phyloP scores from a whole-genome alignment of 2,888 invertebrate genomes.

The Rhingia campestris region DNA sequence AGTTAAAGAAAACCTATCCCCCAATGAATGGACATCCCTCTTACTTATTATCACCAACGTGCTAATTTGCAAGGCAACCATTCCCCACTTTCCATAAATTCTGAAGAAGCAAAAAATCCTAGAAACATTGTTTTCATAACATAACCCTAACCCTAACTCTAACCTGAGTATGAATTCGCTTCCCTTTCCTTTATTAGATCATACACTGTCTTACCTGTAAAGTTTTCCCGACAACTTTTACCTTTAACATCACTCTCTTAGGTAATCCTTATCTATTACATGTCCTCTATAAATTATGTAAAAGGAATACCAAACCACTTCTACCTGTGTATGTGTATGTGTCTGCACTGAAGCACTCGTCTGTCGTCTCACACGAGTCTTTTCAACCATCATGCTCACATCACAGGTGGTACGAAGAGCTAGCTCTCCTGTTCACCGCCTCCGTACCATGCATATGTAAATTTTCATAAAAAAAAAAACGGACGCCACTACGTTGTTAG shows the following conservation, averaged over 20 bases:
- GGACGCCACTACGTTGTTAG: neutral
- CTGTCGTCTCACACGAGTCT: neutral
- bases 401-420: slow-evolving; percentile 9
- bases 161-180: too few species aligned
- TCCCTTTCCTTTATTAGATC: too few species aligned
- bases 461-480: neutral
- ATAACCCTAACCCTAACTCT: too few species aligned
- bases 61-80: too few species aligned
- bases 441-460: slow-evolving; percentile 10
- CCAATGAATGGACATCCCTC: too few species aligned
- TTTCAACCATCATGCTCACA: slow-evolving; percentile 7
- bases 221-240: too few species aligned
- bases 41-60: too few species aligned
- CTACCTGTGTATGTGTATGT: neutral
- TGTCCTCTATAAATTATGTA: slow-evolving; percentile 14
- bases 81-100: too few species aligned
- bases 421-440: slow-evolving; percentile 18
- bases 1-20: too few species aligned
- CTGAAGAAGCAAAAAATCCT: too few species aligned
- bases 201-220: too few species aligned
- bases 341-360: neutral
- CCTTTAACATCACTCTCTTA: neutral
- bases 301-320: neutral
- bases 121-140: too few species aligned
- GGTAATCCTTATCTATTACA: neutral